Conservation (phyloP, 2,888 invertebrate genomes). For the Leuctra nigra region DNA sequence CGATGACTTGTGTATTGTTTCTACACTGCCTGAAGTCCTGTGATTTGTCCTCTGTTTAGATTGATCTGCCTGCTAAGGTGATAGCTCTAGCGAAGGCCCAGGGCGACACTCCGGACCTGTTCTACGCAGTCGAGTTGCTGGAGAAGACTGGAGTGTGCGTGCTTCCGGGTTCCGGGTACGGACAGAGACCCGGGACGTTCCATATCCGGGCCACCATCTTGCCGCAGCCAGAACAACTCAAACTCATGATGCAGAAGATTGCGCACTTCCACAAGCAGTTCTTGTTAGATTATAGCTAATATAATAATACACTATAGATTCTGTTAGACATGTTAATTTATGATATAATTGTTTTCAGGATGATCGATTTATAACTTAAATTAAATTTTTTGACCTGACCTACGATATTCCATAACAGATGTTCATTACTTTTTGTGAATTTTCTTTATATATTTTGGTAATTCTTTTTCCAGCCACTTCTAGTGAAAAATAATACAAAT, state of each 20-base stretch:
- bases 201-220: conserved; percentile 96
- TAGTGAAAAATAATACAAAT: no score
- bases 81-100: conserved; percentile 71
- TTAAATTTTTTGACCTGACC: no score
- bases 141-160: conserved; percentile 93
- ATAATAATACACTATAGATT: not conserved
- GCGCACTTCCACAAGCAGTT: conserved; percentile 78
- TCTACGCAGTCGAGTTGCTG: conserved; percentile 87
- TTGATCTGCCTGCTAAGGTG: conserved; percentile 76
- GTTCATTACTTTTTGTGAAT: no score
- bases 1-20: no score
- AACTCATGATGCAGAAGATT: conserved; percentile 75
- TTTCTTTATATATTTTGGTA: no score
- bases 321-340: no score
- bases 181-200: conserved; percentile 86
- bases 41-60: no score
- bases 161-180: conserved; percentile 92
- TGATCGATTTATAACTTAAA: no score
- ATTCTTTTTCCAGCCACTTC: no score
- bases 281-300: conserved; percentile 62
- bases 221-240: conserved; percentile 75
- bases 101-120: conserved; percentile 74
- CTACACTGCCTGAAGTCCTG: no score
- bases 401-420: no score
- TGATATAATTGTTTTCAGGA: no score